Base-by-base conservation (phyloP, 1,140 invertebrate genomes). In the Batillaria attramentaria region DNA sequence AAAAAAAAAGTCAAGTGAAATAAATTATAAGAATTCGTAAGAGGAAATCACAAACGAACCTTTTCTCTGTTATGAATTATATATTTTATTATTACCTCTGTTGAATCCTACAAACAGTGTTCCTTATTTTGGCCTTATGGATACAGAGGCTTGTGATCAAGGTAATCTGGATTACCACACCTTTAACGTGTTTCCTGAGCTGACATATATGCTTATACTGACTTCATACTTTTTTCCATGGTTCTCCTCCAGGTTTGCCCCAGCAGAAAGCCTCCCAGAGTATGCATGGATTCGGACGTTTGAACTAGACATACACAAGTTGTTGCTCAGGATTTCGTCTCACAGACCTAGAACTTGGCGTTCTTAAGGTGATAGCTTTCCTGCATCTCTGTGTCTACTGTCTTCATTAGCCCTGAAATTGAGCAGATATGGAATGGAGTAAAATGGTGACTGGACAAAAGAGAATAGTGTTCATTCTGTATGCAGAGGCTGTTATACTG, bases 261-360 rank as follows among this genome's bases (percentile, higher is more conserved):
- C 50, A 33, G 31, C 77, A 81, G 46, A 74, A 33, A 54, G 73
- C 46, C 20, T 75, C 80, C 8, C 80, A 81, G 31, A 81, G 72
- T 43, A 78, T 76, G 77, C 80, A 79, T 39, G 77, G 80, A 6
- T 81, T 76, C 74, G 72, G 80, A 16, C 50, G 37, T 43, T 70
- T 77, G 8, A 75, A 73, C 46, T 79, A 62, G 57, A n/a, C n/a
- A n/a, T n/a, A n/a, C n/a, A n/a, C n/a, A n/a, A n/a, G n/a, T n/a
- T n/a, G n/a, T n/a, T n/a, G n/a, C n/a, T n/a, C n/a, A n/a, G n/a
- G n/a, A n/a, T n/a, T n/a, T n/a, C n/a, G n/a, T n/a, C n/a, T n/a
- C n/a, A n/a, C n/a, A n/a, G n/a, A n/a, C n/a, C n/a, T n/a, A n/a
- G n/a, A n/a, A n/a, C n/a, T n/a, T n/a, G n/a, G n/a, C n/a, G n/a